phyloP scores from a whole-genome alignment of 2,113 vertebrate species.

The Leptobrachium ailaonicum region DNA sequence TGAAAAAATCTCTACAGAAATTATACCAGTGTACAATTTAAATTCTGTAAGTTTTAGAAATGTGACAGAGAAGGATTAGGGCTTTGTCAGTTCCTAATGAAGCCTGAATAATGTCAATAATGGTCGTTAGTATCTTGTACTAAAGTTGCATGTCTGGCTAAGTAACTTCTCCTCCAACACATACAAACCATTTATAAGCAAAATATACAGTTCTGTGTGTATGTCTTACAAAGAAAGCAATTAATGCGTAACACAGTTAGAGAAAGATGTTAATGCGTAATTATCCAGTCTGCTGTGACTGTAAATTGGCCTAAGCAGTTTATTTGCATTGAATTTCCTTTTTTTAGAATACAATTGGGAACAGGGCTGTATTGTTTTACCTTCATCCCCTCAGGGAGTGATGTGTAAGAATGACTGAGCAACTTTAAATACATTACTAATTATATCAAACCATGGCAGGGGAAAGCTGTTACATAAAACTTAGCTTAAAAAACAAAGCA shows the following conservation, averaged over 20 bases:
- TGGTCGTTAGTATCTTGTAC: too few species aligned
- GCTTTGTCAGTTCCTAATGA: too few species aligned
- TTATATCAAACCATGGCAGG: slow-evolving; percentile 15
- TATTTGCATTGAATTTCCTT: not conserved
- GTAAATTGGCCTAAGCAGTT: not conserved
- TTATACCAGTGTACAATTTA: too few species aligned
- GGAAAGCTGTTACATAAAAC: not conserved
- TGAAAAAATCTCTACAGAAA: too few species aligned
- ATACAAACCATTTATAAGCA: too few species aligned
- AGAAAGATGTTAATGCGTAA: not conserved
- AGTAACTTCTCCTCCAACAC: too few species aligned
- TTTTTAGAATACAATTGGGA: slow-evolving; percentile 4
- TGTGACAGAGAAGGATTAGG: not conserved
- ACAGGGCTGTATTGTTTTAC: not conserved
- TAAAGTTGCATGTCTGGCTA: too few species aligned
- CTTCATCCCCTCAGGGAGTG: not conserved
- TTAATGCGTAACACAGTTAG: not conserved
- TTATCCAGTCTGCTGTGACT: not conserved
- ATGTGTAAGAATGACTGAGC: not conserved
- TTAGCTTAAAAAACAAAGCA: not conserved
- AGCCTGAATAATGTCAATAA: too few species aligned
- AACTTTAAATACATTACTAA: not conserved
- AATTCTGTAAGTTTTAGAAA: too few species aligned
- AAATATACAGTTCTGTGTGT: too few species aligned
- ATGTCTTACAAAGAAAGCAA: not conserved